Percentiles rank a stretch among this genome's conserved stretches.
These are phyloP conservation scores for Eutrigla gurnardus DNA, from an alignment of 2,797 vertebrate species.

Conservation along the genomic window DNA sequence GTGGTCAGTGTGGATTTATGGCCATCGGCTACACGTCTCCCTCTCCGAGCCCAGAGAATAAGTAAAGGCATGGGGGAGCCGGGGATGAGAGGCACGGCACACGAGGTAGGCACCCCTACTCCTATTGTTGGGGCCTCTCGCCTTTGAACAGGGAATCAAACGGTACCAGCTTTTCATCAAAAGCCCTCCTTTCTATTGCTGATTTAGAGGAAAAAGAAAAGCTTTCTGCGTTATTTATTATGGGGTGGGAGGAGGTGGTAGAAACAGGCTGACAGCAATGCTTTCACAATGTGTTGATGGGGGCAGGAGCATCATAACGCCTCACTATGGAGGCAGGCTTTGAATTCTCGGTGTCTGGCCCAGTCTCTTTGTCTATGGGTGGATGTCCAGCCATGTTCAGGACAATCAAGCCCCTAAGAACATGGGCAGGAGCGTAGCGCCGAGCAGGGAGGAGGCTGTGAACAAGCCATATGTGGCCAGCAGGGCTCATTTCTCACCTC, in stretches of 20 bases:
- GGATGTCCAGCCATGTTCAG: slow-evolving; percentile 81
- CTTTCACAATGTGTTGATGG: slow-evolving; percentile 84
- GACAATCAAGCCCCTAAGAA: slow-evolving; percentile 80
- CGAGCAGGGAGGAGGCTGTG: slow-evolving; percentile 75
- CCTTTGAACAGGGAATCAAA: slow-evolving; percentile 91
- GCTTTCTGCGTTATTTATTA: slow-evolving; percentile 95
- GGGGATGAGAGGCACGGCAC: slow-evolving; percentile 77
- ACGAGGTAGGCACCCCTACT: slow-evolving; percentile 83
- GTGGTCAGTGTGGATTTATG: slow-evolving; percentile 85
- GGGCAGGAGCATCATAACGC: slow-evolving; percentile 88
- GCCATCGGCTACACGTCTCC: slow-evolving; percentile 77
- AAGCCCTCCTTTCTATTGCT: slow-evolving; percentile 80
- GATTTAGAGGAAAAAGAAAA: slow-evolving; percentile 82
- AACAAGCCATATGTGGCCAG: slow-evolving; percentile 82
- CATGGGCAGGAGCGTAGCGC: slow-evolving; percentile 70
- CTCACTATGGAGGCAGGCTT: slow-evolving; percentile 82
- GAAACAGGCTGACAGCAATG: slow-evolving; percentile 86
- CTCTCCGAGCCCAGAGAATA: slow-evolving; percentile 72
- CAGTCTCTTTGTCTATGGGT: slow-evolving; percentile 66
- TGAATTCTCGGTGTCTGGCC: slow-evolving; percentile 71
- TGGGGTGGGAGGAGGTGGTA: slow-evolving; percentile 61
- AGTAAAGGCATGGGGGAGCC: slow-evolving; percentile 52
- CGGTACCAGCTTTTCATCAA: slow-evolving; percentile 92
- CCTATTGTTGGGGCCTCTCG: slow-evolving; percentile 86
- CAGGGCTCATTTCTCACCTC: slow-evolving; percentile 88